Evolutionary conservation across 2,888 invertebrate species (phyloP), one percentile per base, ranked within the genome.

Genomic region (Abscondita cerata): DNA sequence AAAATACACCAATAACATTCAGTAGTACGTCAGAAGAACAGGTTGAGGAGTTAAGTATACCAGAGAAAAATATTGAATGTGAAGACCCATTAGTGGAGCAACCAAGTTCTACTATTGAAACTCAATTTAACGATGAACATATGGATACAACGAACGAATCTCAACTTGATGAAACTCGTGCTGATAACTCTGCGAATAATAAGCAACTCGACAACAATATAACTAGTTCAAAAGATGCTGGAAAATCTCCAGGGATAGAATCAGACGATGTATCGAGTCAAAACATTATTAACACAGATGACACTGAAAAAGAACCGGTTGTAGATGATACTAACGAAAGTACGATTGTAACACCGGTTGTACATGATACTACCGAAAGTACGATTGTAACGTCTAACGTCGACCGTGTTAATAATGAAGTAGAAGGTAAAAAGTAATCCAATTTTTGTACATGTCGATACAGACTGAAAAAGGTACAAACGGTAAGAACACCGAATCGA

Each of bases 381-480:
- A 9, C 11, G 2, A 36, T 12, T 2, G n/a, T 36, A 36, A n/a
- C 36, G 11, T 36, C 36, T 2, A 36, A 36, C 11, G 12, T 36
- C 2, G 36, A 36, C 11, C 36, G 11, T 8, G 11, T 11, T 36
- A 69, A 40, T 52, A 58, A 57, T 33, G 51, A 52, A 20, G 64
- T 59, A 16, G 52, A 58, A n/a, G 40, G 52, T 44, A 59, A 59
- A n/a, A 36, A 68, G 67, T 57, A 67, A 67, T 58, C 62, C 69
- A 20, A 59, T 68, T 40, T 69, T 70, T 59, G 70, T 67, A 1
- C 69, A 70, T 40, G 68, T 69, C 9, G 62, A 52, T 20, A 62
- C 65, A 68, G 36, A 66, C 57, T 52, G 67, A 68, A 55, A 66
- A 64, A 20, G 66, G 59, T 13, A 65, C 57, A 52, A 20, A 18